Percentiles rank a stretch among this genome's conserved stretches.
These are phyloP conservation scores for Gobionotothen gibberifrons DNA, from an alignment of 2,797 vertebrate species.

Conservation along the genomic window DNA sequence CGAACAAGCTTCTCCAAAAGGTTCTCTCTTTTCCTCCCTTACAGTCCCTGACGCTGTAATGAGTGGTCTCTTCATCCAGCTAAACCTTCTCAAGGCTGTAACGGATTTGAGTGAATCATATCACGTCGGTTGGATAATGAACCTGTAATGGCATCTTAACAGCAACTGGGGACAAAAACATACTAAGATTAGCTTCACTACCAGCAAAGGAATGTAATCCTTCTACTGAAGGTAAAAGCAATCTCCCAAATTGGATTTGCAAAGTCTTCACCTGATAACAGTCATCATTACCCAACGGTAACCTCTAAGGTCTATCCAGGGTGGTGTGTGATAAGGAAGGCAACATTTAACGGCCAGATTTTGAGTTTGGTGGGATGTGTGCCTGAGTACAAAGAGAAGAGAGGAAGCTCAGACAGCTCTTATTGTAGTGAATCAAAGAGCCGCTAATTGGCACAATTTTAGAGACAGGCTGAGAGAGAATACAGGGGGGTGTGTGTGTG, in stretches of 20 bases:
- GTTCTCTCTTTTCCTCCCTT: conserved; percentile 17
- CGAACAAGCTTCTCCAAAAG: background rate
- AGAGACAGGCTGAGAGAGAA: conserved; percentile 30
- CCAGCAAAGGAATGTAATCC: conserved; percentile 6
- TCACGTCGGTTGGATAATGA: conserved; percentile 33
- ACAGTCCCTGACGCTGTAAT: conserved; percentile 6
- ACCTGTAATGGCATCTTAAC: conserved; percentile 15
- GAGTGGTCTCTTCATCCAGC: conserved; percentile 28
- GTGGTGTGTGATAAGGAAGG: conserved; percentile 31
- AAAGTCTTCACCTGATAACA: conserved; percentile 27
- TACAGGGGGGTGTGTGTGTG: conserved; percentile 18
- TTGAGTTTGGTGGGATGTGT: conserved; percentile 20
- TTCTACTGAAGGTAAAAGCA: conserved; percentile 25
- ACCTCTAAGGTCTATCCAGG: conserved; percentile 5
- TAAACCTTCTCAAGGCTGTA: conserved; percentile 15
- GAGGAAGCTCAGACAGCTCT: conserved; percentile 46
- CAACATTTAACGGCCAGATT: conserved; percentile 24
- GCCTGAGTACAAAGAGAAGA: conserved; percentile 9
- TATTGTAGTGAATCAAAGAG: conserved; percentile 51
- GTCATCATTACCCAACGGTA: background rate
- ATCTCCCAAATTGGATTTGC: conserved; percentile 19
- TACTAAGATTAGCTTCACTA: background rate
- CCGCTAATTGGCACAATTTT: conserved; percentile 64
- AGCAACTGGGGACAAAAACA: background rate
- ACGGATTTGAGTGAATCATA: conserved; percentile 44